Evolutionary conservation across 2,797 vertebrate species (phyloP), one percentile per base, ranked within the genome.

Genomic region (Knipowitschia caucasica): DNA sequence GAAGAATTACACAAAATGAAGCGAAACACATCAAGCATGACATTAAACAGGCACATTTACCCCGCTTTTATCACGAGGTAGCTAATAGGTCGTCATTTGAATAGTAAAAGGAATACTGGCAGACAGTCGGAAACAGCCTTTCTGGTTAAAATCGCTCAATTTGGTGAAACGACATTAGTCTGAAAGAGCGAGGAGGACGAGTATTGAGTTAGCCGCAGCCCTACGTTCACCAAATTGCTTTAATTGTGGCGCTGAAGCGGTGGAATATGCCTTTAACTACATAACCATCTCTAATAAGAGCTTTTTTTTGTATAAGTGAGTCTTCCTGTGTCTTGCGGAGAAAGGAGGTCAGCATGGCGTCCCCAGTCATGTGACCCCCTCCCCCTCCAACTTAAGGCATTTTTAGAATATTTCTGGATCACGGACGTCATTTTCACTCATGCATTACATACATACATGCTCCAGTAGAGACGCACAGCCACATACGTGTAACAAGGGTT

Each of bases 381-480:
- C 79, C 82, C 77, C 71, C 79, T 69, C 36, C 63, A 82, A 82
- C 69, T 81, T 77, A 69, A 61, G 69, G 69, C 80, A 83, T 83
- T 80, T 83, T 83, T 84, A 53, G 67, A 80, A 80, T 82, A 73
- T 74, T 82, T 84, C 36, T 52, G 65, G 53, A 61, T 54, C 12
- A 34, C 50, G 33, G 11, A 34, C 44, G 40, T 77, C 49, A 67
- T 77, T 75, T 73, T 58, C 69, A 57, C 61, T 76, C 67, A 66
- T 57, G 65, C 64, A 56, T 72, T 50, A 58, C 33, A 58, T 36
- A 26, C 2, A 29, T 21, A 24, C 39, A 42, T 21, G 25, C 21
- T 24, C 39, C 39, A 23, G 29, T 26, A 31, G 2, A 57, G 8
- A 39, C 40, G 18, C 25, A 18, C 23, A 36, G 18, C 15, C 44